phyloP scores from a whole-genome alignment of 2,888 invertebrate species.

The Pardosa pseudoannulata region DNA sequence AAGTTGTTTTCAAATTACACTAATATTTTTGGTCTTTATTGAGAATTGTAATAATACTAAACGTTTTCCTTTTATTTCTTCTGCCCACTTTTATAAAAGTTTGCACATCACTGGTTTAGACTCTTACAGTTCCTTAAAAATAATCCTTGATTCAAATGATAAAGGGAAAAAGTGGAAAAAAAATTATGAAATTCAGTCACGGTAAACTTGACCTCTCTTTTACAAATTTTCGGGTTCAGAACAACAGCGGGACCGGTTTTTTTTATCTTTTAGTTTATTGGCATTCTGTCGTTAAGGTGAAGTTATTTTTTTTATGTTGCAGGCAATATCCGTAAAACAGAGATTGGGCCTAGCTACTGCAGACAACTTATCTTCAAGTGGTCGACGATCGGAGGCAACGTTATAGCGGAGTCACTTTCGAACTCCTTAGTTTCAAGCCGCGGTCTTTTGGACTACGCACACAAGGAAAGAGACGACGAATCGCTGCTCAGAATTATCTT shows the following conservation, averaged over 20 bases:
- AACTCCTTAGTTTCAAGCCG: not conserved
- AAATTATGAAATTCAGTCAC: no score
- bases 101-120: no score
- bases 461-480: not conserved
- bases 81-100: no score
- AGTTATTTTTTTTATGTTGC: not conserved
- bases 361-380: not conserved
- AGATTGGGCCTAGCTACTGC: not conserved
- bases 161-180: no score
- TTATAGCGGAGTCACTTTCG: no score
- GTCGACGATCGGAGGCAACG: not conserved
- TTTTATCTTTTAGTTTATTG: not conserved
- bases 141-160: no score
- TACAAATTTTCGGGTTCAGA: not conserved
- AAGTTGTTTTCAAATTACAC: no score
- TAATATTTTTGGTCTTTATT: no score
- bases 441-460: not conserved
- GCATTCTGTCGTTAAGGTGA: no score
- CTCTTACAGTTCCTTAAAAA: no score
- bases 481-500: not conserved
- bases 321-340: not conserved
- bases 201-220: not conserved
- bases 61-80: no score
- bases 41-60: no score
- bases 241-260: not conserved